phyloP scores from a whole-genome alignment of 2,113 vertebrate genomes.

The Rhadina sibilatrix region DNA sequence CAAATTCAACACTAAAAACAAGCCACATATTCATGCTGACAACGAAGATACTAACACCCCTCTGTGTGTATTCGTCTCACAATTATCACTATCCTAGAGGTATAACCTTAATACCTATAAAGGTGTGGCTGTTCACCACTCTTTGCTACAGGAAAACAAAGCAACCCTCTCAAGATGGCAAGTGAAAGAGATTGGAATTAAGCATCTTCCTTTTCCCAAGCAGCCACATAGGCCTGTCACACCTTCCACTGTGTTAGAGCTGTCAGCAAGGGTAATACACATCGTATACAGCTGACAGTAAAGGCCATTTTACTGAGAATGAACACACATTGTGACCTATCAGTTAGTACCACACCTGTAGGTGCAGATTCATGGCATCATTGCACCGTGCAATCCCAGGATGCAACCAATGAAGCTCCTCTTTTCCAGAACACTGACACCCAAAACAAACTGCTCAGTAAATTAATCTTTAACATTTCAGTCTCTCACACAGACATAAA shows the following conservation, averaged over 20 bases:
- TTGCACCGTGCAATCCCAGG: rapidly evolving
- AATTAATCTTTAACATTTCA: no score
- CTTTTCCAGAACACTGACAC: neutral
- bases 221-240: rapidly evolving
- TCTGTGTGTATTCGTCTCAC: rapidly evolving
- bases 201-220: neutral
- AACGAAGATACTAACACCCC: neutral
- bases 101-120: neutral
- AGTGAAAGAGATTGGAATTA: neutral
- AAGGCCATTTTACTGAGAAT: neutral
- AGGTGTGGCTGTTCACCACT: neutral
- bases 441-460: neutral
- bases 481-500: neutral
- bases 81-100: neutral
- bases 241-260: rapidly evolving
- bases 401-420: neutral
- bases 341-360: neutral
- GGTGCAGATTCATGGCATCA: neutral
- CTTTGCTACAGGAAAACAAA: neutral
- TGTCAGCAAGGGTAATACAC: neutral
- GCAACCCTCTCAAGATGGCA: neutral
- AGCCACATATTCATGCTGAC: neutral
- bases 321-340: rapidly evolving
- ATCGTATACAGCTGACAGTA: rapidly evolving
- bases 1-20: neutral